Evolutionary conservation across 2,888 invertebrate genomes (phyloP), one percentile per base, ranked within the genome.

Genomic region (Oscheius sp.): DNA sequence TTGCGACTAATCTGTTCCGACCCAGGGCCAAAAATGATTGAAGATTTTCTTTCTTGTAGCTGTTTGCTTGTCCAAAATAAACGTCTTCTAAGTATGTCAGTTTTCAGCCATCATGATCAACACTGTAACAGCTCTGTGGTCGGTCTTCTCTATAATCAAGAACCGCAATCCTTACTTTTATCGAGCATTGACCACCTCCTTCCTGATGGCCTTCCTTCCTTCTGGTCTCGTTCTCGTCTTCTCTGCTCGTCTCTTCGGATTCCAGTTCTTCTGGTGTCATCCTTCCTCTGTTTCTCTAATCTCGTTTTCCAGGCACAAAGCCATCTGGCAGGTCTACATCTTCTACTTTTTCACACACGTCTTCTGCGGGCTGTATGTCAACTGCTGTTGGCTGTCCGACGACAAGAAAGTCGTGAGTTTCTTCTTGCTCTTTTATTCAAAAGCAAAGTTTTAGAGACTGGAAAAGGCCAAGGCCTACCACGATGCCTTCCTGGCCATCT

Each of bases 231-330:
- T 68, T 35, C 29, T 53, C 42, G 68, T 55, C 55, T 21, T 37
- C 53, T n/a, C 48, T 1, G 55, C 33, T 37, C 53, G 55, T 35
- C 42, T 55, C 35, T 42, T 68, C 9, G 68, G 55, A 7, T 68
- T 55, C 42, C 68, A 53, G 35, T 68, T 55, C 37, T 68, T 55
- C 21, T 68, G 55, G 68, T 68, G 2, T 10, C 37, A 11, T 32
- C 21, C 2, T 10, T 32, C 32, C 7, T 21, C 13, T 32, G 32
- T 33, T 55, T 11, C 13, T 13, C 13, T 35, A 11, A 29, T 7
- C 7, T 33, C 35, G 32, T 42, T 35, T 55, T 68, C 42, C 63
- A 55, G 68, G 68, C 42, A 55, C 55, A 68, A 68, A 35, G 68
- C 53, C 21, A 13, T 55, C 55, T 53, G 68, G 68, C 55, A 32